Evolutionary conservation across 2,797 vertebrate genomes (phyloP).

Genomic region (Sebastes reedi): DNA sequence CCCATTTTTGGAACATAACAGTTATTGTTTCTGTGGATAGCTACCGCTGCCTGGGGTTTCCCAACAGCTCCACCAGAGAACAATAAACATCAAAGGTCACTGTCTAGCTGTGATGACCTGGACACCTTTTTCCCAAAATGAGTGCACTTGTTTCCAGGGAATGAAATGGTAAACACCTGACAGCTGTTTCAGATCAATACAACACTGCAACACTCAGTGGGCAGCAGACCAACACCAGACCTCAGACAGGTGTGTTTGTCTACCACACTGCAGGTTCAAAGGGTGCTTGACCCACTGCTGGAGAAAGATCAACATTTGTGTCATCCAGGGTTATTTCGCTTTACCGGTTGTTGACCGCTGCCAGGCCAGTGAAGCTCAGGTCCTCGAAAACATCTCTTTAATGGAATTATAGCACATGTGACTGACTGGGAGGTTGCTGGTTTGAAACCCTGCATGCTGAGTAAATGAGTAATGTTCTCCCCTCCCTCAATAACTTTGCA

Average conservation of each 20-base stretch:
- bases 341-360: not conserved
- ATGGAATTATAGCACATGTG: not conserved
- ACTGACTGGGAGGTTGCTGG: not conserved
- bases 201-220: not conserved
- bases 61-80: slow-evolving; percentile 4
- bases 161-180: slow-evolving; percentile 56
- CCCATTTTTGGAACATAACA: slow-evolving; percentile 46
- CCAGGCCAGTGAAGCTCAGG: not conserved
- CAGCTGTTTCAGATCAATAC: slow-evolving; percentile 71
- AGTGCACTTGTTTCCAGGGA: slow-evolving; percentile 29
- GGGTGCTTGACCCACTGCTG: slow-evolving; percentile 17
- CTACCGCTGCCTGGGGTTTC: not conserved
- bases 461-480: not conserved
- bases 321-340: not conserved
- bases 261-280: not conserved
- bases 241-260: slow-evolving; percentile 55
- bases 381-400: not conserved
- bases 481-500: not conserved
- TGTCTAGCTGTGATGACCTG: slow-evolving; percentile 5
- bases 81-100: slow-evolving; percentile 68
- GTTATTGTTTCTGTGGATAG: slow-evolving; percentile 33
- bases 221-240: not conserved
- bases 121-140: slow-evolving; percentile 20
- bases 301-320: slow-evolving; percentile 27
- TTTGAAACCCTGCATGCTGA: not conserved